A percentile compares a stretch with the other conserved stretches of the same genome.
Conservation (phyloP, 2,888 invertebrate species). For the Eilema griseolum region DNA sequence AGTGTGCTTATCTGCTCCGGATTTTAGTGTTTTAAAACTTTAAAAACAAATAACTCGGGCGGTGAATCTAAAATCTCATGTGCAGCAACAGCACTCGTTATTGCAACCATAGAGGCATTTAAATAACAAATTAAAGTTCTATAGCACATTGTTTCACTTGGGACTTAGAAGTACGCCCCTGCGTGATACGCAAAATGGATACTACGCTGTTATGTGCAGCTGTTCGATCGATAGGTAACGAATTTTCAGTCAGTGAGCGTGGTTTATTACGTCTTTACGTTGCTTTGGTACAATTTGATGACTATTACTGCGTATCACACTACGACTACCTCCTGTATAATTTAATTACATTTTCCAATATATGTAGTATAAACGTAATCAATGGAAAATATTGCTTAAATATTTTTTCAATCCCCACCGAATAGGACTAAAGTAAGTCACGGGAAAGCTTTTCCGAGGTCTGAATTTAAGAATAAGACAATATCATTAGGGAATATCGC, state of each 20-base stretch:
- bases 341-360: neutral
- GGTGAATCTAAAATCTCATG: too few relatives aligned
- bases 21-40: too few relatives aligned
- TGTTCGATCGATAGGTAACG: neutral
- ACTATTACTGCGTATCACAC: neutral
- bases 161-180: neutral
- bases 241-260: neutral
- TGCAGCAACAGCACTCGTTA: neutral
- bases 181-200: constrained; percentile 4
- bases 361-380: neutral
- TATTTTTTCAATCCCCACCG: too few relatives aligned
- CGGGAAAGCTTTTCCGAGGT: neutral
- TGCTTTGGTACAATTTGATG: neutral
- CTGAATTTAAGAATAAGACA: neutral
- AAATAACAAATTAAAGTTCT: neutral
- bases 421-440: neutral
- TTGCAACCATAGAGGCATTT: neutral
- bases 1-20: too few relatives aligned
- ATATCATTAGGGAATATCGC: too few relatives aligned
- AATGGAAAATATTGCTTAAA: too few relatives aligned
- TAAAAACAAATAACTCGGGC: too few relatives aligned
- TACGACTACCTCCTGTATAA: neutral
- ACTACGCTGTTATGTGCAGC: neutral
- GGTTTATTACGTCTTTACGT: neutral
- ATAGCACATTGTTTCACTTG: neutral